Evolutionary conservation across 2,797 vertebrate genomes (phyloP).

Genomic region (Spinus pinus): DNA sequence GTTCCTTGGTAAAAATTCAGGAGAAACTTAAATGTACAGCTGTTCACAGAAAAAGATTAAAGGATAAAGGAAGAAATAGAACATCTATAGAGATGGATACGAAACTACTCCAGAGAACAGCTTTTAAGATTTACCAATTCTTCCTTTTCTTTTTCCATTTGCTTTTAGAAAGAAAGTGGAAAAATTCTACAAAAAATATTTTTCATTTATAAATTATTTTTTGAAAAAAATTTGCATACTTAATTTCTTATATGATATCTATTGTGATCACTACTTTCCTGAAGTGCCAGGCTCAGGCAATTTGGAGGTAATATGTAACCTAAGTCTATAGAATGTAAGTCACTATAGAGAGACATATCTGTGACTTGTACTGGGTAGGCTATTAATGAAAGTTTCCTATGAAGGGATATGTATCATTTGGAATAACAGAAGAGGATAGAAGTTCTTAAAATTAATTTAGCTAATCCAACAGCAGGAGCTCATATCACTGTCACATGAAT

Average conservation of each 20-base stretch:
- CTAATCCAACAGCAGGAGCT: neutral
- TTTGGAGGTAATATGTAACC: neutral
- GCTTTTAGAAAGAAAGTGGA: neutral
- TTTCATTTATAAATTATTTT: neutral
- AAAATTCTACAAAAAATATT: neutral
- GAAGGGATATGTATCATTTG: neutral
- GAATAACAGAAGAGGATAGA: neutral
- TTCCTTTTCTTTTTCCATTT: neutral
- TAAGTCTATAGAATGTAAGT: neutral
- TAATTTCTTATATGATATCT: neutral
- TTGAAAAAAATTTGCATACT: neutral
- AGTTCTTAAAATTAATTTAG: neutral
- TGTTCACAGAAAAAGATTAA: neutral
- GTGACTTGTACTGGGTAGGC: neutral
- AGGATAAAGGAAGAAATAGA: neutral
- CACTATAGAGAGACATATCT: neutral
- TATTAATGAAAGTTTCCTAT: neutral
- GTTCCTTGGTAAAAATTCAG: neutral
- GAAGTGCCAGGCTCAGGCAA: neutral
- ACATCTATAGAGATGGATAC: neutral
- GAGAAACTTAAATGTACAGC: neutral
- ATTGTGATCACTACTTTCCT: neutral
- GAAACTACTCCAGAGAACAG: neutral
- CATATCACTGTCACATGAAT: fast-evolving
- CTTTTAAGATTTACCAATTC: neutral